Evolutionary conservation across 2,888 invertebrate genomes (phyloP).

Genomic region (Cristatella mucedo): DNA sequence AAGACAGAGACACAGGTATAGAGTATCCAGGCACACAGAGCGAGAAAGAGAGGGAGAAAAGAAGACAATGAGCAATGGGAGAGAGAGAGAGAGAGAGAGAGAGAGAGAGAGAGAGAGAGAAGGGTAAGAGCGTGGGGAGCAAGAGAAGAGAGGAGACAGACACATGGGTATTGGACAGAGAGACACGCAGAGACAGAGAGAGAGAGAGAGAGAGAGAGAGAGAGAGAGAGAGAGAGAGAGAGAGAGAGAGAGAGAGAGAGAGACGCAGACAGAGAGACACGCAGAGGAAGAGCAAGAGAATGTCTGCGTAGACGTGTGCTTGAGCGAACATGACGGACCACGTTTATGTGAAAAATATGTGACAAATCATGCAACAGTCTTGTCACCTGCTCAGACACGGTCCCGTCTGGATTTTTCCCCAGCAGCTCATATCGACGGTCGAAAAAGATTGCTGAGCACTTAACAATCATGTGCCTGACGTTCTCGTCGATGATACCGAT

Average conservation of each 20-base stretch:
- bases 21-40: too few species aligned
- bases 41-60: background rate
- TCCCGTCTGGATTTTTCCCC: too few species aligned
- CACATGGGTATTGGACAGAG: background rate
- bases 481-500: too few species aligned
- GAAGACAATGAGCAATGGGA: constrained; percentile 9
- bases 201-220: constrained; percentile 7
- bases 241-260: constrained; percentile 5
- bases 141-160: constrained; percentile 7
- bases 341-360: too few species aligned
- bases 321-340: too few species aligned
- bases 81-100: background rate
- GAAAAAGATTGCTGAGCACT: too few species aligned
- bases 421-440: too few species aligned
- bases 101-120: background rate
- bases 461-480: too few species aligned
- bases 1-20: too few species aligned
- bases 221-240: constrained; percentile 6
- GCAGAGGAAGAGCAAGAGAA: constrained; percentile 9
- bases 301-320: constrained; percentile 7
- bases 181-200: constrained; percentile 9
- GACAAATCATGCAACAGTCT: too few species aligned
- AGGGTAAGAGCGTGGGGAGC: constrained; percentile 5
- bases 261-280: constrained; percentile 7
- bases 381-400: too few species aligned